A percentile compares a stretch with the other conserved stretches of the same genome.
Evolutionary conservation across 2,888 invertebrate genomes (phyloP).

Genomic region (Theretra japonica): DNA sequence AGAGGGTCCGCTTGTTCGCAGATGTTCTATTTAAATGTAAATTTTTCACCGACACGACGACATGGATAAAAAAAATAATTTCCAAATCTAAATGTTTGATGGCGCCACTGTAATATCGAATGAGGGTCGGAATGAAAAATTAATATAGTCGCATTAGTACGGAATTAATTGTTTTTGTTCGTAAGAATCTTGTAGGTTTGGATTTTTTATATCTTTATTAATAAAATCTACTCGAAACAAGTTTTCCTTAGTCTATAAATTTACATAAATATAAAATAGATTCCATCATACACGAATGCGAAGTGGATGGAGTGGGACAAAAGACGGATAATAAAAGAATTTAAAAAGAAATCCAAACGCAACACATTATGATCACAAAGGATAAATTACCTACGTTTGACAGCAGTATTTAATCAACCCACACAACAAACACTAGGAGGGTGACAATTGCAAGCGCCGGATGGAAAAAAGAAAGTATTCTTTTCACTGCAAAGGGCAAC

Average conservation of each 20-base stretch:
- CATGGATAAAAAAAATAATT: conserved; percentile 78
- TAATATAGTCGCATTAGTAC: conserved; percentile 17
- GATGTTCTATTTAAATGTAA: conserved; percentile 85
- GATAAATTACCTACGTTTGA: conserved; percentile 74
- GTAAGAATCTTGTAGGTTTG: neutral
- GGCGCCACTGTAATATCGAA: conserved; percentile 25
- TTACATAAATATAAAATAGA: too few relatives aligned
- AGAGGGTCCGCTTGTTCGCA: conserved; percentile 80
- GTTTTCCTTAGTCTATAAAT: too few relatives aligned
- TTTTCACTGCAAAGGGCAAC: conserved; percentile 79
- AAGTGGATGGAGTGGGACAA: neutral
- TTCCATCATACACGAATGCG: too few relatives aligned
- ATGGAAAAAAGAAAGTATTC: conserved; percentile 73
- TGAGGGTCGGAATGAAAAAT: conserved; percentile 33
- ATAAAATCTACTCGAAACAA: too few relatives aligned
- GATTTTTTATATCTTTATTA: neutral
- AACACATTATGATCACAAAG: conserved; percentile 55
- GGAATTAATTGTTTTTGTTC: conserved; percentile 18
- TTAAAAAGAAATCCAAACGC: conserved; percentile 32
- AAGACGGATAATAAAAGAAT: neutral
- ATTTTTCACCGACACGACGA: conserved; percentile 75
- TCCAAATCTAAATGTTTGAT: conserved; percentile 45
- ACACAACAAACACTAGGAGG: conserved; percentile 77
- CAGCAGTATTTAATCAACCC: conserved; percentile 80
- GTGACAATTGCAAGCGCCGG: conserved; percentile 80